Evolutionary conservation across 1,140 invertebrate species (phyloP), one percentile per base, ranked within the genome.

Genomic region (Tenebrio molitor): DNA sequence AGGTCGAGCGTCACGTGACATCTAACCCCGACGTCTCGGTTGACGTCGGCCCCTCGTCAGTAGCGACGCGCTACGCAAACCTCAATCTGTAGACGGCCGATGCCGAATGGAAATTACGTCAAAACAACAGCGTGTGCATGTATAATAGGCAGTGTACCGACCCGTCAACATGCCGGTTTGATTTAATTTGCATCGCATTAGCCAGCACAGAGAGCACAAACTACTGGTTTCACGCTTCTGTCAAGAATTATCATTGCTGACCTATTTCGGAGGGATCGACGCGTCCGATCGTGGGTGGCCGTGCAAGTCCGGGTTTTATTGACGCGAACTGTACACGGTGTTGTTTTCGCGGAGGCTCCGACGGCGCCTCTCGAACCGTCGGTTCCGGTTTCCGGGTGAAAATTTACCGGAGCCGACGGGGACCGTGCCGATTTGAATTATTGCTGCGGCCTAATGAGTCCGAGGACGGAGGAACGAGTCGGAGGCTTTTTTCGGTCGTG

Each of bases 101-200:
- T 7, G n/a, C 23, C 50, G 7, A 29, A 58, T 58, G 50, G 21
- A 58, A 58, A 58, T 58, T 29, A 29, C 21, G 4, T 16, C 46
- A 25, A 29, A 53, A 53, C 46, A 53, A 53, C 17, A 25, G 46
- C 17, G 41, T 50, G 46, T 58, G 50, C 2, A 58, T 58, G 50
- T 58, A 15, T 33, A 58, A 58, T 58, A 12, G 5, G 36, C 36
- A 39, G 50, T 25, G 50, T 58, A 58, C 21, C 23, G 50, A 58
- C 21, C 50, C 50, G 46, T 53, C 46, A 12, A 39, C 36, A 53
- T 53, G 46, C 46, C 21, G 50, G n/a, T 58, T 58, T 58, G 50
- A 58, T 58, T 58, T 29, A 29, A 58, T 58, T 58, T 58, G 50
- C 50, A 58, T 58, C 21, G 5, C n/a, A 53, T 53, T 53, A 53